Conservation (phyloP, 2,113 vertebrate species). For the Gallinago media region DNA sequence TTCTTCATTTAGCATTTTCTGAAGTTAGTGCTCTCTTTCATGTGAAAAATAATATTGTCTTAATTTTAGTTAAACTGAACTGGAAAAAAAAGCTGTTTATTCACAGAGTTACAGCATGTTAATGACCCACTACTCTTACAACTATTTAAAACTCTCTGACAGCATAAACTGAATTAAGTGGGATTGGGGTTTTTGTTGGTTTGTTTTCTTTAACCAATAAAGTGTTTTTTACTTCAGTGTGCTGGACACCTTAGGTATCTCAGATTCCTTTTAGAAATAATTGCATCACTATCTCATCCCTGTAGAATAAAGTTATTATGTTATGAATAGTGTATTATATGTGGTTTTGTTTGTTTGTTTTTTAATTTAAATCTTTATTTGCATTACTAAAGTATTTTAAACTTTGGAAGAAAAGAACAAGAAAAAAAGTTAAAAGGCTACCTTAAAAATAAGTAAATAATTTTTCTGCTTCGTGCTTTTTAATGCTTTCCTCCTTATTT, state of each 20-base stretch:
- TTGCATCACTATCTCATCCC: fast-evolving
- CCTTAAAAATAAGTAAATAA: background rate
- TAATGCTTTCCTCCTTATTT: background rate
- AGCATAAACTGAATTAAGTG: background rate
- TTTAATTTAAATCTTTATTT: background rate
- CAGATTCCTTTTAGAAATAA: background rate
- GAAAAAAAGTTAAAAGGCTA: background rate
- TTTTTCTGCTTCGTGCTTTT: background rate
- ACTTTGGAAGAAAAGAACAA: background rate
- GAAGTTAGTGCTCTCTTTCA: background rate
- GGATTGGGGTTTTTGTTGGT: background rate
- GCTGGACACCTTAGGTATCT: background rate
- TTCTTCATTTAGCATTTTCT: background rate
- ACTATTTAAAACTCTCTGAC: background rate
- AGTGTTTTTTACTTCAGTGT: background rate
- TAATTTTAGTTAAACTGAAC: background rate
- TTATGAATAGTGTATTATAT: fast-evolving
- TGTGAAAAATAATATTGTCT: background rate
- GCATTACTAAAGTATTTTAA: background rate
- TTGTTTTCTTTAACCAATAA: background rate
- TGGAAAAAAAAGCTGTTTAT: background rate
- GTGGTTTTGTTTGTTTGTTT: background rate
- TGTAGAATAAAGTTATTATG: background rate
- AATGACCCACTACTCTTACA: background rate
- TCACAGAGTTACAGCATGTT: background rate